A percentile compares a stretch with the other conserved stretches of the same genome.
Evolutionary conservation across 2,888 invertebrate genomes (phyloP).

Genomic region (Heliconius ethilla): DNA sequence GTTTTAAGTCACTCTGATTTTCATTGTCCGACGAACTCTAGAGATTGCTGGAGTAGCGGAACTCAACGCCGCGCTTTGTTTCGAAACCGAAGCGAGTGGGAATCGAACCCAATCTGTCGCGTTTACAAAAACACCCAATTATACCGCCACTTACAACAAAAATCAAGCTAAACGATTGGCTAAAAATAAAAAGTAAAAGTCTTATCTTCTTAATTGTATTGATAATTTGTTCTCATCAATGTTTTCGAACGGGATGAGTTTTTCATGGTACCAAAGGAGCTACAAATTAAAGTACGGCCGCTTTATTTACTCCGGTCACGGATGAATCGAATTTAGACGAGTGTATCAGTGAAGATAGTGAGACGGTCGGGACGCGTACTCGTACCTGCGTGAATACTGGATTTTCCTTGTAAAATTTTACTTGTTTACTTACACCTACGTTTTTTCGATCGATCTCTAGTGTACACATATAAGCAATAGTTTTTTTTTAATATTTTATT

Average conservation of each 20-base stretch:
- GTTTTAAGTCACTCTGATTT: too few relatives aligned
- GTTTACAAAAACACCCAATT: too few relatives aligned
- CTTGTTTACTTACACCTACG: slow-evolving; percentile 15
- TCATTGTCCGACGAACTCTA: too few relatives aligned
- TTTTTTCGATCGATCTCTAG: neutral
- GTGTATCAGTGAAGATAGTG: slow-evolving; percentile 69
- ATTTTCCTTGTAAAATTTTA: slow-evolving; percentile 21
- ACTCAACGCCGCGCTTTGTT: too few relatives aligned
- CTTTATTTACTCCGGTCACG: slow-evolving; percentile 54
- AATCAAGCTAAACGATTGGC: too few relatives aligned
- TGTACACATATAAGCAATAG: neutral
- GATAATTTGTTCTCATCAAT: neutral
- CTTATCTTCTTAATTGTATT: neutral
- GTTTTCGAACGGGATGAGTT: neutral
- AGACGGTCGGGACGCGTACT: slow-evolving; percentile 44
- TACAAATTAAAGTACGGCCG: slow-evolving; percentile 17
- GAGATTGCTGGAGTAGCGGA: too few relatives aligned
- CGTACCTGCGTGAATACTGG: slow-evolving; percentile 21
- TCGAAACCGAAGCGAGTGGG: too few relatives aligned
- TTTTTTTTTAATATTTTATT: too few relatives aligned
- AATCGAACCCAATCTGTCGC: too few relatives aligned
- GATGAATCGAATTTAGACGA: slow-evolving; percentile 72
- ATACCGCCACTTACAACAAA: too few relatives aligned
- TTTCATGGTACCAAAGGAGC: neutral
- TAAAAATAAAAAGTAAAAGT: neutral